Conservation (phyloP, 1,140 invertebrate genomes). For the Phymastichus coffea region DNA sequence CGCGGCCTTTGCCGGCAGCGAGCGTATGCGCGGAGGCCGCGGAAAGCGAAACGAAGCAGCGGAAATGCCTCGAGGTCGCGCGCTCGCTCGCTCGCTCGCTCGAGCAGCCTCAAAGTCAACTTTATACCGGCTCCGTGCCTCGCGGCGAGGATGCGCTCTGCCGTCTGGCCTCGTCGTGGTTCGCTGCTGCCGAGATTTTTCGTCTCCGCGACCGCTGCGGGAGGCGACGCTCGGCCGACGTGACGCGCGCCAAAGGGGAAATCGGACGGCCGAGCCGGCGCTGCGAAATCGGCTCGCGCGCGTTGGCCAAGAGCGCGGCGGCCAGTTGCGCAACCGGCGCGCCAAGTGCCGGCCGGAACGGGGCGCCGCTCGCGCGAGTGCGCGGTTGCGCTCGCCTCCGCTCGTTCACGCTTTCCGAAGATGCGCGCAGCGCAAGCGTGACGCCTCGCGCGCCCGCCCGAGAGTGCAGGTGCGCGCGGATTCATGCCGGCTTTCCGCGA, state of each 20-base stretch:
- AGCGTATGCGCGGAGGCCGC: neutral
- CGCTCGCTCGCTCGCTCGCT: too few species aligned
- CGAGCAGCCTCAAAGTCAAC: conserved; percentile 23
- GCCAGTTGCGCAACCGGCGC: neutral
- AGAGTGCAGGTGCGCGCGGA: too few species aligned
- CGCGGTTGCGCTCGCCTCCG: conserved; percentile 11
- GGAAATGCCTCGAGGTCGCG: conserved; percentile 11
- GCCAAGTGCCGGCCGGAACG: too few species aligned
- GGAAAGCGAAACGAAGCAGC: conserved; percentile 14
- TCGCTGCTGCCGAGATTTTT: too few species aligned
- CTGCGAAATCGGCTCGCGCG: too few species aligned
- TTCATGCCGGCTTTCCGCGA: conserved; percentile 5
- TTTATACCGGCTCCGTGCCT: neutral
- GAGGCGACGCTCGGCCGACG: too few species aligned
- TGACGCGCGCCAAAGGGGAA: too few species aligned
- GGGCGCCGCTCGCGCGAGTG: neutral
- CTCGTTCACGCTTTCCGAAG: conserved; percentile 55
- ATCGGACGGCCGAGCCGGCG: too few species aligned
- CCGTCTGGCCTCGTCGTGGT: neutral
- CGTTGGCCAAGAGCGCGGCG: too few species aligned
- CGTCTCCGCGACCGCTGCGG: too few species aligned
- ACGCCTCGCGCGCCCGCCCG: conserved; percentile 32
- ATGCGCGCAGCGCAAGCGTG: conserved; percentile 45
- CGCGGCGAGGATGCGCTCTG: neutral
- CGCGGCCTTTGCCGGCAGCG: neutral